Percentiles rank a stretch among this genome's conserved stretches.
Conservation (phyloP, 2,888 invertebrate species). For the Druceiella hillmani region DNA sequence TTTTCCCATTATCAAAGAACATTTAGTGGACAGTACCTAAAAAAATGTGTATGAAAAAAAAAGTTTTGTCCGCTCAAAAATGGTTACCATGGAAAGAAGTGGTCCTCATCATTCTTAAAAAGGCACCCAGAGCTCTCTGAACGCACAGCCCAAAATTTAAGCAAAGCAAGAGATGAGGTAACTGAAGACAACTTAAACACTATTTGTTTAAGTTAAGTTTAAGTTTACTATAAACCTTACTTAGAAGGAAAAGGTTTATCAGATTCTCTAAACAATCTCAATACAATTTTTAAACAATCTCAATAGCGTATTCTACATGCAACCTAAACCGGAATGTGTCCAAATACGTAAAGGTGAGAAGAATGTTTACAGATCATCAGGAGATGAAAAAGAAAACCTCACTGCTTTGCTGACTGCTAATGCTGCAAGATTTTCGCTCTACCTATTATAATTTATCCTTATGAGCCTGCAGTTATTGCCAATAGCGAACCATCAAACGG, state of each 20-base stretch:
- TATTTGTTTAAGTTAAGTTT: not conserved
- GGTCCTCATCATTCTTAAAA: conserved; percentile 20
- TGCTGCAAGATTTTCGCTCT: too few species aligned
- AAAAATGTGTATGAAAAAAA: conserved; percentile 21
- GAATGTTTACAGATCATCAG: too few species aligned
- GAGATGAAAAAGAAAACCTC: too few species aligned
- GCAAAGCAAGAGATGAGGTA: conserved; percentile 18
- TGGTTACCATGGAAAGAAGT: conserved; percentile 20
- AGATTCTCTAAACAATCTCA: conserved; percentile 18
- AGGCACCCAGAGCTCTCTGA: conserved; percentile 15
- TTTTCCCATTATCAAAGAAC: conserved; percentile 19
- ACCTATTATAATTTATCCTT: too few species aligned
- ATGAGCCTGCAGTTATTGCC: too few species aligned
- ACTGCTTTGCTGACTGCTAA: too few species aligned
- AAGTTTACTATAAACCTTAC: conserved; percentile 12
- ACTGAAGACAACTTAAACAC: conserved; percentile 17
- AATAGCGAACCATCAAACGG: too few species aligned
- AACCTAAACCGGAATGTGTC: too few species aligned
- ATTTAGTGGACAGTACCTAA: conserved; percentile 23
- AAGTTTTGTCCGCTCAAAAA: conserved; percentile 21
- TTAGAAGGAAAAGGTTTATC: conserved; percentile 17
- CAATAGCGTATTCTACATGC: too few species aligned
- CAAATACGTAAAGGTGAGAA: too few species aligned
- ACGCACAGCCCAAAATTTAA: conserved; percentile 17
- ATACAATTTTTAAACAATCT: conserved; percentile 22